Evolutionary conservation across 2,797 vertebrate genomes (phyloP), one percentile per base, ranked within the genome.

Genomic region (Rhinoraja longicauda): DNA sequence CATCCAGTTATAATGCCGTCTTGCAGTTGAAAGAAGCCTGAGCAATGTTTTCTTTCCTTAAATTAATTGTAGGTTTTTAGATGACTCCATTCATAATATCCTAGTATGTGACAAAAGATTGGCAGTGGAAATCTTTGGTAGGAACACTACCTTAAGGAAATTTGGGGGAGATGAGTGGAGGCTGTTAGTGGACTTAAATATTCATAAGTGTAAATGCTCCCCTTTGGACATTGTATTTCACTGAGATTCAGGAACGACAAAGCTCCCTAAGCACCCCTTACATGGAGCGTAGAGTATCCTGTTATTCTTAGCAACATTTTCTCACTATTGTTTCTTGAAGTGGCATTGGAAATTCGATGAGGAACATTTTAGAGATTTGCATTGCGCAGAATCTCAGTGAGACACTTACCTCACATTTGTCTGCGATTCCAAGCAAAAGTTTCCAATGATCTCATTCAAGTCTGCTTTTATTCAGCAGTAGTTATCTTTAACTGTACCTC

Each of bases 381-480:
- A 17, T 32, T 86, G 29, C 29, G 13, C 82, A 86, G 1, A 62
- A 86, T 62, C 57, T 62, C 26, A 62, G 13, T 86, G 57, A 62
- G 57, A 86, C 57, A 86, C n/a, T 62, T 86, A 62, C 57, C 57
- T 19, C 26, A 84, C 57, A 62, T 29, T 4, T 62, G 26, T n/a
- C 82, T n/a, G 82, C n/a, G 59, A 59, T 82, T 82, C 45, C 57
- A 82, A 57, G 45, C 24, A 13, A 9, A 21, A 6, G 10, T 86
- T 86, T 86, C 82, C 57, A 29, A 62, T 86, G 53, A 86, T 86
- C 82, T 86, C 82, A 86, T 86, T 29, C 29, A 17, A 86, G 82
- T 62, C 57, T n/a, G 82, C 57, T 32, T 62, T 86, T 62, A 12
- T 62, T 86, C 57, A 86, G n/a, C 29, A n/a, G 29, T 26, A n/a